Evolutionary conservation across 1,140 invertebrate species (phyloP).

Genomic region (Amyelois transitella): DNA sequence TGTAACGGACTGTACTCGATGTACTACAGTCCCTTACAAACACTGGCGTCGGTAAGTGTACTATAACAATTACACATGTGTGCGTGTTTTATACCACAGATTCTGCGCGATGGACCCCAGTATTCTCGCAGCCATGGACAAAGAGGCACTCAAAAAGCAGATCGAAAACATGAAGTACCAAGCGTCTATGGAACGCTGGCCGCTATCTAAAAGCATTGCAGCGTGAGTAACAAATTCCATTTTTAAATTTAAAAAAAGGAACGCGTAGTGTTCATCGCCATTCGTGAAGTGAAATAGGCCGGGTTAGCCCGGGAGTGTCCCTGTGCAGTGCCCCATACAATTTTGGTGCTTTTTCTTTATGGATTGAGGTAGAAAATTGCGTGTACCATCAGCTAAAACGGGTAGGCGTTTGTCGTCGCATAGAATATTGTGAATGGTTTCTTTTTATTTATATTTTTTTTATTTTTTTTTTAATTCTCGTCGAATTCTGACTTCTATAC

Average conservation of each 20-base stretch:
- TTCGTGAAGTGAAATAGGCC: conserved; percentile 48
- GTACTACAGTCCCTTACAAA: conserved; percentile 19
- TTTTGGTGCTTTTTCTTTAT: conserved; percentile 40
- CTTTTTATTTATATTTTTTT: background rate
- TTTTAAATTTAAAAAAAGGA: conserved; percentile 35
- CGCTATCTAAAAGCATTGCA: conserved; percentile 92
- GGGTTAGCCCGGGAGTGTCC: conserved; percentile 48
- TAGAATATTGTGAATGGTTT: background rate
- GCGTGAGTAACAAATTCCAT: conserved; percentile 85
- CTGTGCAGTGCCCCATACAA: conserved; percentile 32
- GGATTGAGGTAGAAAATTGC: conserved; percentile 41
- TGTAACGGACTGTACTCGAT: conserved; percentile 5
- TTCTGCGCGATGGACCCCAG: conserved; percentile 88
- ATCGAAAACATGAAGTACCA: conserved; percentile 98
- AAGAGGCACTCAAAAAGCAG: conserved; percentile 96
- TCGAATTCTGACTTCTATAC: no score
- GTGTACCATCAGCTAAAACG: conserved; percentile 22
- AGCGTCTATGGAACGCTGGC: conserved; percentile 96
- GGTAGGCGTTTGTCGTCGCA: conserved; percentile 9
- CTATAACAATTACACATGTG: conserved; percentile 45
- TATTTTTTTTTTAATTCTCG: background rate
- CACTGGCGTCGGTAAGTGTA: conserved; percentile 10
- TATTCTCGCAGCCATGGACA: conserved; percentile 95
- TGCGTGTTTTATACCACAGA: conserved; percentile 70
- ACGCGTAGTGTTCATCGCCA: conserved; percentile 42